Conservation (phyloP, 2,888 invertebrate genomes). For the Idaea dimidiata region DNA sequence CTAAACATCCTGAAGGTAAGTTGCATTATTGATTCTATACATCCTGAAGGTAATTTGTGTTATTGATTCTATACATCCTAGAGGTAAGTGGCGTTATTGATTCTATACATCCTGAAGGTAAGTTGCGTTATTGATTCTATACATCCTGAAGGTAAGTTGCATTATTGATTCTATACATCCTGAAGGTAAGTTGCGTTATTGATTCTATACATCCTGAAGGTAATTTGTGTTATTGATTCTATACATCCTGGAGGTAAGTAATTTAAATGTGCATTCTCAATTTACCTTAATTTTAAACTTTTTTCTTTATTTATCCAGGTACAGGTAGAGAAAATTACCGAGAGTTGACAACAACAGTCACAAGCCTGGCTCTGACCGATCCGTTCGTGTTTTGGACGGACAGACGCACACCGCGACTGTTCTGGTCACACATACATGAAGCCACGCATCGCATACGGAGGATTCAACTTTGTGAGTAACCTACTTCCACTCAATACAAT, state of each 20-base stretch:
- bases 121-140: no score
- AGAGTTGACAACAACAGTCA: slow-evolving; percentile 69
- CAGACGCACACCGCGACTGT: slow-evolving; percentile 76
- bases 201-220: no score
- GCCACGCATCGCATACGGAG: slow-evolving; percentile 49
- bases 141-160: no score
- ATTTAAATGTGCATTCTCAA: not conserved
- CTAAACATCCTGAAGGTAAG: no score
- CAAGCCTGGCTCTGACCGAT: slow-evolving; percentile 82
- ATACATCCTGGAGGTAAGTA: slow-evolving; percentile 81
- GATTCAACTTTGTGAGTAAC: slow-evolving; percentile 53
- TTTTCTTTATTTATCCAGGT: slow-evolving; percentile 52
- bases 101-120: no score
- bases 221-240: slow-evolving; percentile 83
- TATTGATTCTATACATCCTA: no score
- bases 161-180: no score
- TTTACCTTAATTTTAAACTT: not conserved
- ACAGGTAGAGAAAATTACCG: slow-evolving; percentile 66
- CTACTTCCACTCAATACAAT: slow-evolving; percentile 24
- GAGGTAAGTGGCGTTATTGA: no score
- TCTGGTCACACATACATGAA: slow-evolving; percentile 72
- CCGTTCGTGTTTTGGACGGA: slow-evolving; percentile 87
- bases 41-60: no score
- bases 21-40: no score
- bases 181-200: no score